Evolutionary conservation across 2,113 vertebrate species (phyloP).

Genomic region (Myotis lucifugus): DNA sequence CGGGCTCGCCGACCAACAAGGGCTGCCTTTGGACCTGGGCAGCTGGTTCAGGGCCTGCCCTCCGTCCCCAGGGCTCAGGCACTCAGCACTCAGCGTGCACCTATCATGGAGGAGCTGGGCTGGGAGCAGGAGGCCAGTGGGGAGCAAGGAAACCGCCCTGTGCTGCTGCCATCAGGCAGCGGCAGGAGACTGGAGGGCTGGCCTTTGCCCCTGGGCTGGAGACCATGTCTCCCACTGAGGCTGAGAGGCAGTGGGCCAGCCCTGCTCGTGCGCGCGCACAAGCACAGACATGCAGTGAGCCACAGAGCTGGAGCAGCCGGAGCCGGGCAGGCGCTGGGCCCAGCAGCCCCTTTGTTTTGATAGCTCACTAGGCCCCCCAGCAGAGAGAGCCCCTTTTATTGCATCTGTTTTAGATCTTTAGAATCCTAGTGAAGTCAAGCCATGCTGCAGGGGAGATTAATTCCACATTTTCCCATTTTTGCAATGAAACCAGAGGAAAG

Average conservation of each 20-base stretch:
- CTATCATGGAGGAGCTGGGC: not conserved
- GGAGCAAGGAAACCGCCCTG: not conserved
- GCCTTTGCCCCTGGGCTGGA: not conserved
- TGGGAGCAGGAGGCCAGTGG: not conserved
- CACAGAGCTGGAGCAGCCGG: not conserved
- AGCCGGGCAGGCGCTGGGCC: not conserved
- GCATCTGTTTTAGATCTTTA: constrained; percentile 71
- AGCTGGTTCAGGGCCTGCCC: not conserved
- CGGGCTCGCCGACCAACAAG: not conserved
- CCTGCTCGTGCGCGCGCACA: fast-evolving
- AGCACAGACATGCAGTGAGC: not conserved
- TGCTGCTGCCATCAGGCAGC: not conserved
- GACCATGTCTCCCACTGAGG: not conserved
- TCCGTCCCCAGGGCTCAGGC: not conserved
- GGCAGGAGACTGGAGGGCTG: not conserved
- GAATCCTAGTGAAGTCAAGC: constrained; percentile 54
- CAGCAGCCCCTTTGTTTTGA: constrained; percentile 11
- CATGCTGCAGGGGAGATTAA: constrained; percentile 51
- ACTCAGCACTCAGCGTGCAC: not conserved
- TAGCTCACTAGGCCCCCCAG: constrained; percentile 59
- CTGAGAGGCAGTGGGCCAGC: not conserved
- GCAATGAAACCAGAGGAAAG: constrained; percentile 24
- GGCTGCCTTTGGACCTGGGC: not conserved
- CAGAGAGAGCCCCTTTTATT: constrained; percentile 18
- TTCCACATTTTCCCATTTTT: constrained; percentile 65